Evolutionary conservation across 1,140 invertebrate species (phyloP).

Genomic region (Drosophila fuyamai): DNA sequence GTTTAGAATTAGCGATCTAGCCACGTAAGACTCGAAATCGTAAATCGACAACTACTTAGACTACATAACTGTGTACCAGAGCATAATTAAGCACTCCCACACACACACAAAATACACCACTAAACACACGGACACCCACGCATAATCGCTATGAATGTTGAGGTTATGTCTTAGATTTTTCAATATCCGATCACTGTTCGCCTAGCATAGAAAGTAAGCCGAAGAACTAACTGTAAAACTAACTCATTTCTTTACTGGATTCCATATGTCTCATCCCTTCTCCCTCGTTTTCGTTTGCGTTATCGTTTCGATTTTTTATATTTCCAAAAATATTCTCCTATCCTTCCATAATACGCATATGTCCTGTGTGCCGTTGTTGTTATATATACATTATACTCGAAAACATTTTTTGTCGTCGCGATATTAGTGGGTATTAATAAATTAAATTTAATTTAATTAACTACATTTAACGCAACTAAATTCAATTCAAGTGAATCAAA

Average conservation of each 20-base stretch:
- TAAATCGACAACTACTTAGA: conserved; percentile 42
- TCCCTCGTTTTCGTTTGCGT: conserved; percentile 5
- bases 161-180: conserved; percentile 75
- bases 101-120: conserved; percentile 14
- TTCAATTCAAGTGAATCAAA: conserved; percentile 35
- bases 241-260: conserved; percentile 38
- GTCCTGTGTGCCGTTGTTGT: conserved; percentile 37
- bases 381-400: conserved; percentile 39
- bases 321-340: background rate
- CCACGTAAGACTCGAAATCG: conserved; percentile 41
- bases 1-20: conserved; percentile 45
- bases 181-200: conserved; percentile 73
- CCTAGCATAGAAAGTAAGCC: conserved; percentile 62
- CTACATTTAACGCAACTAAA: conserved; percentile 40
- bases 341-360: conserved; percentile 20
- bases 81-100: conserved; percentile 21
- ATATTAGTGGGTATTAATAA: conserved; percentile 48
- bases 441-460: conserved; percentile 39
- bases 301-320: conserved; percentile 12
- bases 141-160: conserved; percentile 67
- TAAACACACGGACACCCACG: conserved; percentile 7
- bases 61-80: conserved; percentile 36
- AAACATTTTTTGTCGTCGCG: conserved; percentile 40
- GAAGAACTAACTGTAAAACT: conserved; percentile 31
- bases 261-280: conserved; percentile 17